Evolutionary conservation across 2,797 vertebrate species (phyloP), one percentile per base, ranked within the genome.

Genomic region (Acrossocheilus fasciatus): DNA sequence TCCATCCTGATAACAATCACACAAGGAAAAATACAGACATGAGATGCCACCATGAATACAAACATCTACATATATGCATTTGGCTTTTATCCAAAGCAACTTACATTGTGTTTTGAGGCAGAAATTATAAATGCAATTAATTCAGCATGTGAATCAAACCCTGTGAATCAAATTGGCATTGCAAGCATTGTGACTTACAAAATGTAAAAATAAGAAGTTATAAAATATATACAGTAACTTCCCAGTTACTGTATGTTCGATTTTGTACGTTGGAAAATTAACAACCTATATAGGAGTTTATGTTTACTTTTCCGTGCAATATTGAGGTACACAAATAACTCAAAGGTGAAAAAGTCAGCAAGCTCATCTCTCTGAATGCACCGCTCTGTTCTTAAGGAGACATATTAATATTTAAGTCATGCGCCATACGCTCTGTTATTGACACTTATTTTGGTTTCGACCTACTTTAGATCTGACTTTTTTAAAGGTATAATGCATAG

Each of bases 401-500:
- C 11, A 39, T 26, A 14, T 45, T 83, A 6, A 15, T 59, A 62
- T 83, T 45, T 62, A 34, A 47, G 52, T 62, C 57, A 52, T 76
- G 59, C 72, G 41, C 34, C 34, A 70, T 68, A n/a, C 20, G 2
- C 9, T 82, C 12, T 59, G 41, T 66, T 50, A 84, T 84, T 64
- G 70, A 74, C 70, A 64, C 4, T 50, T 64, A n/a, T 47, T 66
- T 76, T n/a, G 30, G 45, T 23, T 36, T 50, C 15, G 72, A 66
- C 82, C 82, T 76, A 84, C 72, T 52, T 84, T 17, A 75, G 43
- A 74, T 50, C 76, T 41, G 34, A 66, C 30, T 34, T 59, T 43
- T n/a, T 62, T 75, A 75, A 72, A 57, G 68, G 20, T 41, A 57
- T 36, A 76, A 45, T 74, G 81, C 43, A 50, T 52, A 26, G 43